Conservation (phyloP, 2,888 invertebrate species). For the Horisme vitalbata region DNA sequence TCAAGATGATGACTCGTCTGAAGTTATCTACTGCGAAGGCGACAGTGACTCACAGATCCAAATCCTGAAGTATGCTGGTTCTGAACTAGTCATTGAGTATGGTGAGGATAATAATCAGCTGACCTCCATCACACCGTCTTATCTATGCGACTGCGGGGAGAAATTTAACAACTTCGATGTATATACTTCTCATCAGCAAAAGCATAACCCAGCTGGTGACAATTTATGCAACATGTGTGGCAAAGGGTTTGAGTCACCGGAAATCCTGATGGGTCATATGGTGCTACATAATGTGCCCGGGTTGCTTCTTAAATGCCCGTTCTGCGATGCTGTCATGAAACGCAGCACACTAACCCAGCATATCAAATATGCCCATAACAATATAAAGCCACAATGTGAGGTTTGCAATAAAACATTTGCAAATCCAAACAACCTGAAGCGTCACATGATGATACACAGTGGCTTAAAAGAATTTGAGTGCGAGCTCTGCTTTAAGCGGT, state of each 20-base stretch:
- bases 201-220: slow-evolving; percentile 66
- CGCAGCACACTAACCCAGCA: slow-evolving; percentile 71
- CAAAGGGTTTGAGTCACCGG: slow-evolving; percentile 72
- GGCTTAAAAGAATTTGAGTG: slow-evolving; percentile 74
- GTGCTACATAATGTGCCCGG: slow-evolving; percentile 66
- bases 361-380: slow-evolving; percentile 73
- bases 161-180: slow-evolving; percentile 64
- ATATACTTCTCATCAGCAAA: slow-evolving; percentile 70
- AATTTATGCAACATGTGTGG: slow-evolving; percentile 71
- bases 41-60: slow-evolving; percentile 70
- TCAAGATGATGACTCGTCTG: slow-evolving; percentile 58
- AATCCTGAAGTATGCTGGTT: slow-evolving; percentile 72
- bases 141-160: slow-evolving; percentile 74
- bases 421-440: slow-evolving; percentile 74
- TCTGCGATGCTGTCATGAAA: slow-evolving; percentile 65
- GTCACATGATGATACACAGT: slow-evolving; percentile 77
- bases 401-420: slow-evolving; percentile 75
- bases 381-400: slow-evolving; percentile 67
- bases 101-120: slow-evolving; percentile 66
- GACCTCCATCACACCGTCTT: slow-evolving; percentile 66
- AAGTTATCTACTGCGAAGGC: slow-evolving; percentile 73
- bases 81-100: slow-evolving; percentile 74
- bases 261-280: slow-evolving; percentile 73
- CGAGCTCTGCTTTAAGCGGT: slow-evolving; percentile 71
- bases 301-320: slow-evolving; percentile 63